These are phyloP conservation scores for Zaprionus davidi DNA, from an alignment of 1,140 invertebrate species.

Conservation along the genomic window DNA sequence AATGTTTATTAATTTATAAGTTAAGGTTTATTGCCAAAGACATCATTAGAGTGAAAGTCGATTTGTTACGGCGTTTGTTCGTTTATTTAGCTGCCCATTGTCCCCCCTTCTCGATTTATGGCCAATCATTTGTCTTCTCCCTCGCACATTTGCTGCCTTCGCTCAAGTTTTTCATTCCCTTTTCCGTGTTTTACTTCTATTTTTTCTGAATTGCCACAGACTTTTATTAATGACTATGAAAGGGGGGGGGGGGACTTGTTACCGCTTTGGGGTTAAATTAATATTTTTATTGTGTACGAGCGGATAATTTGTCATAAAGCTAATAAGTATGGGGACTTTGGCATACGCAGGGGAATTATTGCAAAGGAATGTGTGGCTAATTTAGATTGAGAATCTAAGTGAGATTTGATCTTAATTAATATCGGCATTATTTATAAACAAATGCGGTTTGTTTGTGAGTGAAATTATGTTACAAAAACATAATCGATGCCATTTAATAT, in stretches of 20 bases:
- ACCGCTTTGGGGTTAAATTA: constrained; percentile 58
- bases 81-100: constrained; percentile 17
- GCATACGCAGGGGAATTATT: not conserved
- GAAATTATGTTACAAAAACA: too few species aligned
- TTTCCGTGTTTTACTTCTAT: constrained; percentile 6
- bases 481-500: too few species aligned
- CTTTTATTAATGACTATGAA: constrained; percentile 66
- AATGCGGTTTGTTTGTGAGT: too few species aligned
- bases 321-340: not conserved
- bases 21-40: constrained; percentile 69
- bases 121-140: constrained; percentile 60
- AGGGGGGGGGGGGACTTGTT: constrained; percentile 1
- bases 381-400: not conserved
- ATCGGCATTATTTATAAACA: too few species aligned
- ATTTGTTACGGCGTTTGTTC: constrained; percentile 59
- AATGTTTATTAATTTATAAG: constrained; percentile 70
- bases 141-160: constrained; percentile 13
- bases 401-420: not conserved
- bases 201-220: constrained; percentile 36
- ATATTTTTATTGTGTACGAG: constrained; percentile 39
- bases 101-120: constrained; percentile 53
- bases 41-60: constrained; percentile 79
- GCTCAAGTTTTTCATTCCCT: constrained; percentile 2
- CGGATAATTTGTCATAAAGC: constrained; percentile 33
- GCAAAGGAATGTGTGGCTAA: not conserved